These are phyloP conservation scores for Pegea sp. DNA, from an alignment of 23 tunicate species.

Conservation along the genomic window DNA sequence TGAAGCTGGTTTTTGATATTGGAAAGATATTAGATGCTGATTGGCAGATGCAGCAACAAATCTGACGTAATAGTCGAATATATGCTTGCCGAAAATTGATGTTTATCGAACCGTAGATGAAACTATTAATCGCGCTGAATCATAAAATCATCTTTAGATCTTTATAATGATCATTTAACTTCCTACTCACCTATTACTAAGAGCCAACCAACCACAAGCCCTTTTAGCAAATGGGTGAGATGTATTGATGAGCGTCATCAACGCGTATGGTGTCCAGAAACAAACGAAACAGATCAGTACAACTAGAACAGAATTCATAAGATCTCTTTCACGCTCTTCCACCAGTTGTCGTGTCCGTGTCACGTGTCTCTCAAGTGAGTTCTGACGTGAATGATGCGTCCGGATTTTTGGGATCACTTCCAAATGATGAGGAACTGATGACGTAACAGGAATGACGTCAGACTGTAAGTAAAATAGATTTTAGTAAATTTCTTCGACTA, in stretches of 20 bases:
- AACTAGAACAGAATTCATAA: conserved; percentile 15
- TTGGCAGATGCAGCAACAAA: too few relatives aligned
- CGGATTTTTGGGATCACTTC: neutral
- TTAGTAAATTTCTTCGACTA: too few relatives aligned
- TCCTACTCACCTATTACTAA: conserved; percentile 41
- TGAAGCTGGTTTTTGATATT: too few relatives aligned
- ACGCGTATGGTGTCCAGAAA: conserved; percentile 42
- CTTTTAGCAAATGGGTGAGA: conserved; percentile 12
- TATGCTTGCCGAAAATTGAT: conserved; percentile 31
- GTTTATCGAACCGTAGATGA: conserved; percentile 31
- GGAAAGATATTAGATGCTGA: too few relatives aligned
- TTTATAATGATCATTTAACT: neutral
- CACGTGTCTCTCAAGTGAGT: neutral
- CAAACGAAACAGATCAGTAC: conserved; percentile 26
- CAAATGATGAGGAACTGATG: too few relatives aligned
- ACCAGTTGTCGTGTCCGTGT: neutral
- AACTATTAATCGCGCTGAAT: conserved; percentile 31
- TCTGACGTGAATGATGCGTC: neutral
- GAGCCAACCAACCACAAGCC: conserved; percentile 54
- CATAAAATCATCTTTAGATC: neutral
- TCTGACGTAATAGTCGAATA: conserved; percentile 5
- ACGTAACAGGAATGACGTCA: too few relatives aligned
- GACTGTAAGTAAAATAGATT: too few relatives aligned
- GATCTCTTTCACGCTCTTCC: conserved; percentile 1
- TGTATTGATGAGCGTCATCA: conserved; percentile 11